Base-by-base conservation (phyloP, 2,888 invertebrate species). In the Oeneis ivallda region DNA sequence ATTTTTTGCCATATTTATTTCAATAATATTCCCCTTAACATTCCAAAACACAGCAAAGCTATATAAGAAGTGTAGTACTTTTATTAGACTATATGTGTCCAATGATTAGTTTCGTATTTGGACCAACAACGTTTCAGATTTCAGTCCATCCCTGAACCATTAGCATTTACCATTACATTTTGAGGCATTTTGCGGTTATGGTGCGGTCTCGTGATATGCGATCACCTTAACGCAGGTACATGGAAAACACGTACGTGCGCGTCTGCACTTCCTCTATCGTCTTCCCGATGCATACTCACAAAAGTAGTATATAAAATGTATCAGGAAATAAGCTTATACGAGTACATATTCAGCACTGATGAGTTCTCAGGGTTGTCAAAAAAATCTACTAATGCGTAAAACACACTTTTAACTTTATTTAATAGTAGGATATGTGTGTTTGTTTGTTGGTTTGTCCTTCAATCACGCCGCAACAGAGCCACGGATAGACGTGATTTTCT, bases 271-370 rank as follows among this genome's bases (percentile, higher is more conserved):
- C 49, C 49, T 19, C 49, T 17, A 19, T 19, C 45, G 7, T 15
- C 15, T 45, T 45, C 19, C 49, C 49, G 49, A 19, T 49, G 49
- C 49, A 19, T 49, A 10, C 10, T 17, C 10, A 1, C 19, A 19
- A 19, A 47, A 49, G 17, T 49, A 17, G n/a, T 49, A 19, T 49
- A 15, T 11, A 49, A 49, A 49, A 17, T 49, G 49, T 11, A 49
- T 45, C 45, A 45, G 45, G 45, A 45, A 45, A 45, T 45, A 45
- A 45, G 15, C 15, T 45, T 45, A 45, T 45, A 45, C 15, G 15
- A 45, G n/a, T 45, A 26, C 19, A 26, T 13, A 26, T 26, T 26
- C 6, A n/a, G 8, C 34, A n/a, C 34, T 32, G 26, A 11, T 53
- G 34, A 34, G 26, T 8, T 32, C n/a, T 34, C n/a, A 34, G 34